phyloP scores from a whole-genome alignment of 2,113 vertebrate species.

The Notechis scutatus region DNA sequence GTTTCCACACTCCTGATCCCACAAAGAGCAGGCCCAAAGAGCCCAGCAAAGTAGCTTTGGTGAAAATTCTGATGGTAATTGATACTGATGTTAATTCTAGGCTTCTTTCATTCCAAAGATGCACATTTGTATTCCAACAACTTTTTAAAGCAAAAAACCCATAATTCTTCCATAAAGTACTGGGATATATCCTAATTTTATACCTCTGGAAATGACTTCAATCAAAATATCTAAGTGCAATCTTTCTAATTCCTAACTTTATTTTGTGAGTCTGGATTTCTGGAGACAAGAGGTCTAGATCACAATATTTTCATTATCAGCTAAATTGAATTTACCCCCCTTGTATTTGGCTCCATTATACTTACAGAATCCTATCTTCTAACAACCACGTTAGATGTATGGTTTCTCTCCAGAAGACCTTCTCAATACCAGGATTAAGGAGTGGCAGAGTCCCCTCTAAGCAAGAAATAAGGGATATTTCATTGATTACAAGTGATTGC shows the following conservation, averaged over 20 bases:
- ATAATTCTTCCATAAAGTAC: background rate
- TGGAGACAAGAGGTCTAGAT: background rate
- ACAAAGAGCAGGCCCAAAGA: too few relatives aligned
- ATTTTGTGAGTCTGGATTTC: background rate
- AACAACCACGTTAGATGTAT: background rate
- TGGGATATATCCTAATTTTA: background rate
- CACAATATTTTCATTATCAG: background rate
- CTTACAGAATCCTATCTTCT: background rate
- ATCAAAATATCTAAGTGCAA: background rate
- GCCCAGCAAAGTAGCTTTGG: too few relatives aligned
- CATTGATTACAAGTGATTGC: background rate
- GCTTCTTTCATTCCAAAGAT: background rate
- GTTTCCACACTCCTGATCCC: too few relatives aligned
- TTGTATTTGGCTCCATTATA: background rate
- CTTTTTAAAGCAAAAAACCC: background rate
- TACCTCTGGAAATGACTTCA: background rate
- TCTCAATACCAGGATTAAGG: background rate
- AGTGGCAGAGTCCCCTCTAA: background rate
- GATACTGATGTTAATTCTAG: too few relatives aligned
- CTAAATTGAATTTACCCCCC: background rate
- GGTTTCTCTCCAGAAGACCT: background rate
- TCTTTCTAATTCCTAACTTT: background rate
- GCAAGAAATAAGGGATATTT: background rate
- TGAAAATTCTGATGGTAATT: too few relatives aligned
- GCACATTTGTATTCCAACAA: background rate